These are phyloP conservation scores for Sternotherus odoratus DNA, from an alignment of 2,797 vertebrate species.

Conservation along the genomic window DNA sequence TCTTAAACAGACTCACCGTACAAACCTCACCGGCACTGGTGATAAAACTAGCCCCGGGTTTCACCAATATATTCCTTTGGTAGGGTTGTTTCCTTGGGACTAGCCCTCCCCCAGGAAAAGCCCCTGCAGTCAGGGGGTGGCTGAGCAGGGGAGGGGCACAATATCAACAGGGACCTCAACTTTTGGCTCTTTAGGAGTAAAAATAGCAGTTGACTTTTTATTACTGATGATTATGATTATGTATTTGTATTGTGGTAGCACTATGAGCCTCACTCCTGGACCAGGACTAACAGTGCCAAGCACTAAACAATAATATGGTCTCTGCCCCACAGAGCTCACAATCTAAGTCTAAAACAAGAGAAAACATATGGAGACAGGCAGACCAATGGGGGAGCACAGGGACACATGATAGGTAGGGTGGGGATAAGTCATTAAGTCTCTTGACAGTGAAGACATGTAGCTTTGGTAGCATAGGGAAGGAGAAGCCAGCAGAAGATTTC, in stretches of 20 bases:
- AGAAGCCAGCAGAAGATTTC: neutral
- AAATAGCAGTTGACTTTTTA: neutral
- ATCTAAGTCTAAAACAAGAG: neutral
- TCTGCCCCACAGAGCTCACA: neutral
- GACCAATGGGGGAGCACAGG: neutral
- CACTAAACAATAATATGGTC: neutral
- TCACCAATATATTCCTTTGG: neutral
- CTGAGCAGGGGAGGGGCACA: neutral
- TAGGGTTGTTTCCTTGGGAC: neutral
- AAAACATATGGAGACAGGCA: neutral
- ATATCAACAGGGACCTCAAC: neutral
- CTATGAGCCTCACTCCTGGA: neutral
- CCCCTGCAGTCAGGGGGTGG: accelerated
- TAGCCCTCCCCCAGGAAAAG: neutral
- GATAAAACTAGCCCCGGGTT: neutral
- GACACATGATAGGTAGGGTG: neutral
- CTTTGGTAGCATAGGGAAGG: neutral
- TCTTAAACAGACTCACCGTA: neutral
- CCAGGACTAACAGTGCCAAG: neutral
- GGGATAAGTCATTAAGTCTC: neutral
- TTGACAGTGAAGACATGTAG: neutral
- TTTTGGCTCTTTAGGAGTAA: neutral
- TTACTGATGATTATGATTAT: neutral
- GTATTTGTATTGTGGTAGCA: neutral
- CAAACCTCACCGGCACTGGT: neutral